Evolutionary conservation across 2,797 vertebrate species (phyloP), one percentile per base, ranked within the genome.

Genomic region (Scarus forsteni): DNA sequence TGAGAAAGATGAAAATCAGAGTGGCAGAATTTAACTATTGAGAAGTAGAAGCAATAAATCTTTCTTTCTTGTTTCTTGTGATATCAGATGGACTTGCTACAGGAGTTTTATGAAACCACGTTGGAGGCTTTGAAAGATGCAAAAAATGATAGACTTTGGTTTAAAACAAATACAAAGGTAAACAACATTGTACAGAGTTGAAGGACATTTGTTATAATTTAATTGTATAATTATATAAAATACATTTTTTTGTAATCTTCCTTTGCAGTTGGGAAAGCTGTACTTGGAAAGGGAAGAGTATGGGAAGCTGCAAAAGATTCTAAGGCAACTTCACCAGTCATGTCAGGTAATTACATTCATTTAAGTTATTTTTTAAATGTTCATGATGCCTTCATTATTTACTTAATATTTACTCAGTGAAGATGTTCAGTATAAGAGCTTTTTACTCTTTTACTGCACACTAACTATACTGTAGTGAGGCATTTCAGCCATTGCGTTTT

Each of bases 81-180:
- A 86, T 63, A 51, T 39, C 91, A 99, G 98, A 99, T 99, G 98
- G 98, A 99, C 92, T 95, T 99, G 86, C 95, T 99, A 85, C 98
- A 99, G 91, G 98, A 99, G 93, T 99, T 99, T 92, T 99, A 99
- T 84, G 98, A 99, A 95, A 99, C 98, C 73, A 99, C 98, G 45
- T 87, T 99, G 92, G 98, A 99, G 85, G 98, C 98, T 66, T 91
- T 95, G 92, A 99, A 99, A 93, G 98, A 99, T 92, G 97, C 97
- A 83, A 98, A 98, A 93, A 98, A 98, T 85, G 97, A 98, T 91
- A 94, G 97, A 91, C 94, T 98, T 82, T 98, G 97, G 97, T 98
- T 98, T 94, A 98, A 98, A 93, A 98, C 97, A 70, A 98, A 98
- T 88, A 98, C 97, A 90, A 98, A 98, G 97, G 98, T 99, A 95